phyloP scores from a whole-genome alignment of 2,113 vertebrate genomes.

The Nesogale talazaci region DNA sequence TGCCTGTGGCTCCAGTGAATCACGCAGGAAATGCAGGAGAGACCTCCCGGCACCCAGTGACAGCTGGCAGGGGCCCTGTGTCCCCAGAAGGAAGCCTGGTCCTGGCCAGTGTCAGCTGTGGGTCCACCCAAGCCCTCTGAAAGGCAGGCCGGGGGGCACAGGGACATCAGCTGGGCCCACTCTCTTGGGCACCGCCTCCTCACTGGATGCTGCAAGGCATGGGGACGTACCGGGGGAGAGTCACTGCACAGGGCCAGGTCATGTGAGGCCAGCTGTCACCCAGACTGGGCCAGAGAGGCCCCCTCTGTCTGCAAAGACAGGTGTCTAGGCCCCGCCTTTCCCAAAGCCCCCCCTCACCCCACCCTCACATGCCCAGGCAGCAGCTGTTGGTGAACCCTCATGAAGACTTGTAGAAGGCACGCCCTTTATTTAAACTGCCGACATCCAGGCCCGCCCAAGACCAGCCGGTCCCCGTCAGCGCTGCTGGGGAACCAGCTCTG shows the following conservation, averaged over 20 bases:
- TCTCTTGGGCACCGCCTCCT: conserved; percentile 32
- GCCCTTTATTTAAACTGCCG: background rate
- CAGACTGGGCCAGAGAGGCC: background rate
- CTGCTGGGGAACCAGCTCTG: conserved; percentile 53
- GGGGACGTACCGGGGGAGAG: conserved; percentile 31
- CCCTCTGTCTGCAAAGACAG: accelerated
- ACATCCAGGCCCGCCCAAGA: background rate
- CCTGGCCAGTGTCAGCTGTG: too few species aligned
- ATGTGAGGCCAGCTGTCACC: background rate
- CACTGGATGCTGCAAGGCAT: background rate
- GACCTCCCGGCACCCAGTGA: background rate
- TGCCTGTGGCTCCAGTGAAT: background rate
- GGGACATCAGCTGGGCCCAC: background rate
- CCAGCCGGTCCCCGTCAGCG: conserved; percentile 53
- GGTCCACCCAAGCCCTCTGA: too few species aligned
- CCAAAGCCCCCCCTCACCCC: background rate
- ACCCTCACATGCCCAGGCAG: background rate
- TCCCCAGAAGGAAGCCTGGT: conserved; percentile 40
- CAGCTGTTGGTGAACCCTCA: background rate
- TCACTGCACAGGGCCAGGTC: background rate
- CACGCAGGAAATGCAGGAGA: background rate
- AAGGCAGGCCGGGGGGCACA: background rate
- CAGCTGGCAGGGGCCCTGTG: background rate
- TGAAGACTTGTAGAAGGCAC: conserved; percentile 8
- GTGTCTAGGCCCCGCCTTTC: background rate